Conservation (phyloP, 2,113 vertebrate species). For the Callaeas wilsoni region DNA sequence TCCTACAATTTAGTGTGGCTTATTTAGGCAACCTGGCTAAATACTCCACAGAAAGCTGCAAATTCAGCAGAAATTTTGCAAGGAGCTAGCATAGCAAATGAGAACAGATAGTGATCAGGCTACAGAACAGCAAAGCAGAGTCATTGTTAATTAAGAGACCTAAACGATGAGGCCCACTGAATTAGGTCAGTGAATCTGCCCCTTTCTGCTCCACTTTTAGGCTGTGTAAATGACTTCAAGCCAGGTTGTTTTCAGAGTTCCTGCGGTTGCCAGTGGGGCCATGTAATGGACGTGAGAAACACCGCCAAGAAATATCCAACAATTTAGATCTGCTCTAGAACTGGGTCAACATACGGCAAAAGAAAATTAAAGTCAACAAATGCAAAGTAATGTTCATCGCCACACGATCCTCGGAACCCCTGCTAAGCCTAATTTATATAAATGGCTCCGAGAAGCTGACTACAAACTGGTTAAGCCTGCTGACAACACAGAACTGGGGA, state of each 20-base stretch:
- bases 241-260: not conserved
- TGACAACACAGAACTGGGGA: slow-evolving; percentile 58
- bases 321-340: slow-evolving; percentile 49
- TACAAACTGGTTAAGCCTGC: slow-evolving; percentile 59
- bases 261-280: not conserved
- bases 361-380: slow-evolving; percentile 67
- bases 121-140: slow-evolving; percentile 22
- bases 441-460: slow-evolving; percentile 60
- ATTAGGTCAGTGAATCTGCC: slow-evolving; percentile 37
- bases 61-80: slow-evolving; percentile 34
- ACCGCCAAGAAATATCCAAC: slow-evolving; percentile 28
- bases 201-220: slow-evolving; percentile 29
- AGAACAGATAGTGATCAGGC: slow-evolving; percentile 36
- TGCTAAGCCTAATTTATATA: slow-evolving; percentile 70
- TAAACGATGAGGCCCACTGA: not conserved
- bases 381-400: slow-evolving; percentile 61
- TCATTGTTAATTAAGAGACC: slow-evolving; percentile 51
- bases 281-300: slow-evolving; percentile 7
- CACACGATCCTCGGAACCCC: slow-evolving; percentile 39
- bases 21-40: slow-evolving; percentile 32
- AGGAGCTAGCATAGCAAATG: not conserved
- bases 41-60: not conserved
- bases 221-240: slow-evolving; percentile 31
- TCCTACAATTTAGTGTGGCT: not conserved
- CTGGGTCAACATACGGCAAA: slow-evolving; percentile 53